These are phyloP conservation scores for Chamaetylas fuelleborni DNA, from an alignment of 2,113 vertebrate genomes.

Conservation along the genomic window DNA sequence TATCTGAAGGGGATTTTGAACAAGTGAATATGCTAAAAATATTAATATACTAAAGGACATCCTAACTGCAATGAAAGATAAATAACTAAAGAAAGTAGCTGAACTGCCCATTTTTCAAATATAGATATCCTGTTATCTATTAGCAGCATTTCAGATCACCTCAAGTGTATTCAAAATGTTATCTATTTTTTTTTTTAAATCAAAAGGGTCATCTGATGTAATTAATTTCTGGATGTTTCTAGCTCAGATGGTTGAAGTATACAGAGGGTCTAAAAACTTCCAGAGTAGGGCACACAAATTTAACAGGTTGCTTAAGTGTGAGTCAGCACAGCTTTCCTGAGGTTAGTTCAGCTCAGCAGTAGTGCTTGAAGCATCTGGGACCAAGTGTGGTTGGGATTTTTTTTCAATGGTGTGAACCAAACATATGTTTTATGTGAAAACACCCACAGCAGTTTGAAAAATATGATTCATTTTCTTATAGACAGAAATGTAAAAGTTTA, in stretches of 20 bases:
- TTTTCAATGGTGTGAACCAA: not conserved
- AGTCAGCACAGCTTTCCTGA: not conserved
- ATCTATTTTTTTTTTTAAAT: not conserved
- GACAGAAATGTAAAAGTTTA: not conserved
- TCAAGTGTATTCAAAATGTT: not conserved
- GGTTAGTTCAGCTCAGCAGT: not conserved
- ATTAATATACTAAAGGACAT: not conserved
- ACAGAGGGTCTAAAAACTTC: not conserved
- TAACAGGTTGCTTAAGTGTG: not conserved
- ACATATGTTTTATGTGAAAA: not conserved
- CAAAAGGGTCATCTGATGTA: not conserved
- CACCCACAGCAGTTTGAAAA: not conserved
- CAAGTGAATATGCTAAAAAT: not conserved
- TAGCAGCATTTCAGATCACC: not conserved
- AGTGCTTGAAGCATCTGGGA: not conserved
- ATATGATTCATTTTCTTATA: conserved; percentile 27
- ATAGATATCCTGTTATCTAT: not conserved
- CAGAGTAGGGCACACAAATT: not conserved
- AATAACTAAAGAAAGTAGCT: not conserved
- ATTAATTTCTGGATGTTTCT: not conserved
- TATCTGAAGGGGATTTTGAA: not conserved
- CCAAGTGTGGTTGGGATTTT: not conserved
- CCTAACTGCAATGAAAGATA: not conserved
- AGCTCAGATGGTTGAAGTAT: not conserved
- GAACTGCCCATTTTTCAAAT: not conserved